Conservation (phyloP, 2,888 invertebrate genomes). For the Rhingia rostrata region DNA sequence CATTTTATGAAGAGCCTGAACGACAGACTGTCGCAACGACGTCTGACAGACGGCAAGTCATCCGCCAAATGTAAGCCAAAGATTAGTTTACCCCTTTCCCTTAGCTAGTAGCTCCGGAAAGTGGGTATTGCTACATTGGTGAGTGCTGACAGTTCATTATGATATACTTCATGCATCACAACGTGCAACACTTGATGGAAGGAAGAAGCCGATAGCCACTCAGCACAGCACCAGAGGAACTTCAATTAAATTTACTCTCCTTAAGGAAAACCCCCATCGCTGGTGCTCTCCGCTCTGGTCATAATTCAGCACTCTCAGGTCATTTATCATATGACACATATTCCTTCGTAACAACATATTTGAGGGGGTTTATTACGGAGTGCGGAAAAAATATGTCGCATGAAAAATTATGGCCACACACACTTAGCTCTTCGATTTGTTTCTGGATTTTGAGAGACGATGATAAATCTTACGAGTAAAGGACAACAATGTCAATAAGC, state of each 20-base stretch:
- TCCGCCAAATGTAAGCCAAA: constrained; percentile 67
- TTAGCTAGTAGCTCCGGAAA: neutral
- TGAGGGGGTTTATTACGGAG: constrained; percentile 50
- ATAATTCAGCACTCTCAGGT: constrained; percentile 66
- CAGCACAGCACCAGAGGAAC: constrained; percentile 30
- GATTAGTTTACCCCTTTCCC: constrained; percentile 67
- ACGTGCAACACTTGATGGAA: constrained; percentile 30
- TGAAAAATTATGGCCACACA: constrained; percentile 73
- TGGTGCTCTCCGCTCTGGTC: constrained; percentile 43
- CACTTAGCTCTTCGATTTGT: constrained; percentile 73
- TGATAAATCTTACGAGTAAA: constrained; percentile 63
- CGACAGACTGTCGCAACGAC: constrained; percentile 31
- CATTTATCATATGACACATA: constrained; percentile 73
- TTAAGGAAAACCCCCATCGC: constrained; percentile 57
- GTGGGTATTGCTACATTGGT: constrained; percentile 22
- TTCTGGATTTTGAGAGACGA: constrained; percentile 68
- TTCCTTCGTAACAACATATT: constrained; percentile 25
- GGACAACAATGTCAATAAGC: constrained; percentile 73
- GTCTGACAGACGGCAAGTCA: constrained; percentile 64
- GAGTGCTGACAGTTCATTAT: constrained; percentile 39
- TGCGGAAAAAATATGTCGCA: constrained; percentile 73
- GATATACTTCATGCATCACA: constrained; percentile 63
- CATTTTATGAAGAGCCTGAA: constrained; percentile 59
- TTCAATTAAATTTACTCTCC: constrained; percentile 64
- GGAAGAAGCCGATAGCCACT: neutral